Evolutionary conservation across 2,888 invertebrate genomes (phyloP).

Genomic region (Proisotoma minuta): DNA sequence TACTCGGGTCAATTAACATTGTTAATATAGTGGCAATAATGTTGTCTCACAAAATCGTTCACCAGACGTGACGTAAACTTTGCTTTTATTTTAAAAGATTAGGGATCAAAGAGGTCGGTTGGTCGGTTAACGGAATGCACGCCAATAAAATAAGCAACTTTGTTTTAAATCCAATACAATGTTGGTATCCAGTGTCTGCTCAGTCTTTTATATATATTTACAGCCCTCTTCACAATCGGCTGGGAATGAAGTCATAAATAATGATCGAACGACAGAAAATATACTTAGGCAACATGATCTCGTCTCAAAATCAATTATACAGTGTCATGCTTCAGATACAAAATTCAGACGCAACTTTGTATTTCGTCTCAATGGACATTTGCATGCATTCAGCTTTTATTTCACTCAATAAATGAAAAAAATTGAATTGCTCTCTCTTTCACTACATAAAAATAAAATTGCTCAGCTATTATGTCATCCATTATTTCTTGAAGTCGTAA

Average conservation of each 20-base stretch:
- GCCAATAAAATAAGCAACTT: constrained; percentile 2
- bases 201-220: not conserved
- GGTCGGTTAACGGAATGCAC: not conserved
- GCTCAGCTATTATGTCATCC: no score
- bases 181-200: not conserved
- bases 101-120: no score
- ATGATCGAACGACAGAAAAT: constrained; percentile 12
- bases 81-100: no score
- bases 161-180: constrained; percentile 2
- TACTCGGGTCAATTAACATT: no score
- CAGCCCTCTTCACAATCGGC: not conserved
- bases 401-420: constrained; percentile 1
- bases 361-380: no score
- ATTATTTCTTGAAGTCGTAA: no score
- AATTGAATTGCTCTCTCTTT: no score
- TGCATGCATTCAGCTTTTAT: constrained; percentile 4
- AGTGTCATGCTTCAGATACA: not conserved
- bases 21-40: no score
- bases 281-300: constrained; percentile 16
- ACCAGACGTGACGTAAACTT: no score
- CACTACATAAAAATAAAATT: no score
- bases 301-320: constrained; percentile 12
- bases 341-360: constrained; percentile 5
- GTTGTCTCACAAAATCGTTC: no score
- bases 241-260: constrained; percentile 15